Base-by-base conservation (phyloP, 2,888 invertebrate genomes). In the Apeira syringaria region DNA sequence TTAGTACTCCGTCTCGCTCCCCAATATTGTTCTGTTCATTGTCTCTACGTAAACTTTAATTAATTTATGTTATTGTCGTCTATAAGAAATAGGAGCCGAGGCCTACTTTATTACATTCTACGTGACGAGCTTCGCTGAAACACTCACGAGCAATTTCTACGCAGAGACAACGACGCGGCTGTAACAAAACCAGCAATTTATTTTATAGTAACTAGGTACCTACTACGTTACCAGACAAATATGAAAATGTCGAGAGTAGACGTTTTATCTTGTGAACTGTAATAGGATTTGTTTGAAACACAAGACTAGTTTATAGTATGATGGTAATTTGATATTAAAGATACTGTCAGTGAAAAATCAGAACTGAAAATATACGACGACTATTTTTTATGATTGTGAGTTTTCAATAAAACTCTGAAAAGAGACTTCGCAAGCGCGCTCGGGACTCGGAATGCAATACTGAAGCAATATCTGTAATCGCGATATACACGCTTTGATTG, bases 1-100 rank as follows among this genome's bases (percentile, higher is more conserved):
- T 87, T 87, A 86, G 80, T 74, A 73, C 70, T 61, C 51, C 41
- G 52, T 49, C 54, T 66, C 64, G 64, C 59, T 64, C 64, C 59
- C 62, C 71, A 68, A 75, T 80, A 79, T 76, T 80, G 76, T 75
- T 78, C 68, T 72, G 72, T 76, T 80, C 79, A 77, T 79, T 76
- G 68, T 65, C 63, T 68, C 68, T 69, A 59, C 70, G 67, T 74
- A 74, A 71, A 72, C 71, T 83, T 79, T 77, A 77, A 80, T 81
- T 80, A 81, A 81, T 81, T 79, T 74, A 67, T 64, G 64, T 70
- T 74, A 80, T 75, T 71, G 56, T 50, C 50, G 47, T 50, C 38
- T 49, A 55, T 53, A 50, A 59, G 55, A 50, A 50, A 54, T 56
- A 50, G 43, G 47, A 41, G 36, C 46, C 53, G 46, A 47, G 33